Base-by-base conservation (phyloP, 2,888 invertebrate genomes). In the Thymelicus sylvestris region DNA sequence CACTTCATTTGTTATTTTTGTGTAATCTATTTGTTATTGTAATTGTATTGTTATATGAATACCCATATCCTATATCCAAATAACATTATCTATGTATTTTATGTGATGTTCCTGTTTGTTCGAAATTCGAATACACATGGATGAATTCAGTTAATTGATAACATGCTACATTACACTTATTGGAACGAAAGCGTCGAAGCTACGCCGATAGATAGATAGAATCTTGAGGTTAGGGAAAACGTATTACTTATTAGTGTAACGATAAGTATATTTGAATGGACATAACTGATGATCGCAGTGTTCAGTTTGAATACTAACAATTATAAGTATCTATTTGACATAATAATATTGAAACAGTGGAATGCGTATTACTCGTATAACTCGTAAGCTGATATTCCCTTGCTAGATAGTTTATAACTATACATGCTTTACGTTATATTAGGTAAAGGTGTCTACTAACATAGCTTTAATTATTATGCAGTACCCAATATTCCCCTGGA, bases 401-500 rank as follows among this genome's bases (percentile, higher is more conserved):
- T 61, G 61, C 47, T 57, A 63, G 55, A 62, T 52, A 52, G 44
- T 57, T 31, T 57, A 31, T 57, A 57, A 57, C 6, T 57, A 55
- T 39, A 63, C 38, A 57, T 68, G 64, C 59, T 68, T 68, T 57
- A 48, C 38, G 41, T 68, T 69, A 72, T 72, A 66, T 66, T 72
- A 73, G 66, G 55, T 65, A 75, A 74, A 75, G 72, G 73, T 81
- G 79, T 84, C 82, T 85, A 92, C 92, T 93, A 93, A 93, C 92
- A 89, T 86, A 86, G 86, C 87, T 87, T 88, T 92, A 90, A 92
- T 93, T 92, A 92, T 92, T 91, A 91, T 90, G 86, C 94, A 94
- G 94, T 94, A 93, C 94, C 94, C 91, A 94, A 94, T 94, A 94
- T 94, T 84, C 93, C 94, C 80, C 92, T 93, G 94, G 94, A 94